Evolutionary conservation across 2,888 invertebrate genomes (phyloP).

Genomic region (Oithona nana): DNA sequence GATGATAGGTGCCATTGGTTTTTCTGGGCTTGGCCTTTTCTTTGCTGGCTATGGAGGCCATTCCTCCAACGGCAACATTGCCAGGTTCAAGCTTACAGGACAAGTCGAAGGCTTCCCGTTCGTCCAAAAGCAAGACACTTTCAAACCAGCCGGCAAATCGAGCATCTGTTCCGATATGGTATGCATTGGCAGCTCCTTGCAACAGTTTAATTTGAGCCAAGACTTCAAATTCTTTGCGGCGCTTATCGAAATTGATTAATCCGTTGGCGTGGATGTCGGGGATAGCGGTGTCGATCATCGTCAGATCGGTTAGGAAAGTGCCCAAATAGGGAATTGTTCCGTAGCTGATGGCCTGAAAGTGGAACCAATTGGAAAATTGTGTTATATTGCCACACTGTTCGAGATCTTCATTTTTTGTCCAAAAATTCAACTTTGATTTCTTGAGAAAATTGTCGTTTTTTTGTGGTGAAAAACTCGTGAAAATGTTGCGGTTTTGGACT

Average conservation of each 20-base stretch:
- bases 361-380: no score
- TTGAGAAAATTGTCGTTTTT: no score
- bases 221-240: conserved; percentile 94
- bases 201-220: conserved; percentile 80
- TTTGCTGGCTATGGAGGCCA: background rate
- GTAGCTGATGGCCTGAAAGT: conserved; percentile 44
- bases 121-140: conserved; percentile 70
- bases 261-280: conserved; percentile 57
- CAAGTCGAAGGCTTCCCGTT: conserved; percentile 70
- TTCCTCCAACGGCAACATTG: background rate
- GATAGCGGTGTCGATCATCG: conserved; percentile 94
- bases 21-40: background rate
- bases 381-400: no score
- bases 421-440: no score
- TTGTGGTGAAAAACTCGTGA: no score
- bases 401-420: no score
- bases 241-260: conserved; percentile 92
- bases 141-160: conserved; percentile 91
- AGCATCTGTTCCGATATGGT: conserved; percentile 63
- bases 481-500: no score
- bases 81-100: conserved; percentile 68
- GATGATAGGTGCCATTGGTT: conserved; percentile 33
- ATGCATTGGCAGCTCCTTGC: conserved; percentile 90
- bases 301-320: conserved; percentile 91
- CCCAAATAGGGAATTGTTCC: conserved; percentile 95